Evolutionary conservation across 2,888 invertebrate genomes (phyloP), one percentile per base, ranked within the genome.

Genomic region (Asteroscopus sphinx): DNA sequence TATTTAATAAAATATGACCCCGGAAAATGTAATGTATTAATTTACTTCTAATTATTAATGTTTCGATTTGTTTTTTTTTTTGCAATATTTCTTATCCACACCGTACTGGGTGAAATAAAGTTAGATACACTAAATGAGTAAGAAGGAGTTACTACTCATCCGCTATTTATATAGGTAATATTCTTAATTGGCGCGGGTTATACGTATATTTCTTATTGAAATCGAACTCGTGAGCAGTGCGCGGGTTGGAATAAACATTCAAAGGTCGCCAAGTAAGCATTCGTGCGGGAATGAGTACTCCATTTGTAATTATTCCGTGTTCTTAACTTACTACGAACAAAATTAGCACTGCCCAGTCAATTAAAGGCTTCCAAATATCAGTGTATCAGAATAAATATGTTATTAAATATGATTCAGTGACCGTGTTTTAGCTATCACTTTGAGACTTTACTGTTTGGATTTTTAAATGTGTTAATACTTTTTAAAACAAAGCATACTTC

Each of bases 401-500:
- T 65, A 40, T 56, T 35, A 6, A 37, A 35, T 28, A 7, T 13
- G 2, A 1, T 63, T 55, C 13, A 7, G 66, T 61, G 61, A 61
- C 61, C 47, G 66, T 56, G 61, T 56, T 56, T 46, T 64, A 64
- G 39, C 65, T 54, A 60, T 64, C 60, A 64, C 65, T 13, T 35
- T 6, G 16, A 54, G 26, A 61, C 56, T 54, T 33, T 40, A 7
- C 15, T 25, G 0, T 8, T 35, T 8, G 0, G 8, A 9, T 35
- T 35, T 15, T 1, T 8, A 8, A 15, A 7, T 35, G 12, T 32
- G 12, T 28, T 9, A 12, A 12, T 35, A 13, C 4, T 15, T 37
- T 37, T 6, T 21, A 37, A 21, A 17, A 21, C 3, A n/a, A 11
- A 37, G n/a, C 11, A n/a, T 37, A 21, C 21, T 21, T 37, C n/a